Base-by-base conservation (phyloP, 2,797 vertebrate species). In the Paramormyrops hopkinsi region DNA sequence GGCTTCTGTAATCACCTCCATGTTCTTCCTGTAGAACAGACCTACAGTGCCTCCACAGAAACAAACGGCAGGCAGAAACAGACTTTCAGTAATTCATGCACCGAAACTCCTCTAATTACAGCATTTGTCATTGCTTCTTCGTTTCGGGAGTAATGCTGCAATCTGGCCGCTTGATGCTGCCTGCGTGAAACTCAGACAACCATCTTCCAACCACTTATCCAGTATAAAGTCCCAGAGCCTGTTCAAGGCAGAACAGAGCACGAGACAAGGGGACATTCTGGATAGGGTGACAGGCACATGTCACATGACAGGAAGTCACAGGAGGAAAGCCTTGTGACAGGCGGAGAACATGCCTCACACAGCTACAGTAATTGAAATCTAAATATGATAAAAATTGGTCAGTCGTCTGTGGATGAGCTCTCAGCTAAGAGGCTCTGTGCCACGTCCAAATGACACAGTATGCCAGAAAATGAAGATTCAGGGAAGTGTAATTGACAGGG, bases 11-110 rank as follows among this genome's bases (percentile, higher is more conserved):
- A 56, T 97, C 88, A 97, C 88, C 94, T 99, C 98, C 25, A 94
- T 95, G 94, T 96, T 98, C 91, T 98, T 92, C 93, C 95, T 98
- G 92, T 96, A 96, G 90, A 98, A 97, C 88, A 98, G 96, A 91
- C 98, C 97, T 91, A 62, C 0, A 0, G 59, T 62, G n/a, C 11
- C 59, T 29, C 59, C 59, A 25, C n/a, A 9, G 56, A 62, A 62
- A 25, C 7, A 29, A 4, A 29, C n/a, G 2, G n/a, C n/a, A 9
- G 56, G 56, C 56, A 59, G 56, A 22, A 29, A 69, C 1, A 69
- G 22, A 14, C 22, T 33, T 69, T 33, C 25, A 12, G 29, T 69
- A 33, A 25, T 12, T 69, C 22, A 29, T 69, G 62, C 65, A 33
- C 25, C 65, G 12, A 69, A 33, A 33, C 22, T 69, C 62, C 62